Evolutionary conservation across 2,797 vertebrate genomes (phyloP).

Genomic region (Echeneis naucrates): DNA sequence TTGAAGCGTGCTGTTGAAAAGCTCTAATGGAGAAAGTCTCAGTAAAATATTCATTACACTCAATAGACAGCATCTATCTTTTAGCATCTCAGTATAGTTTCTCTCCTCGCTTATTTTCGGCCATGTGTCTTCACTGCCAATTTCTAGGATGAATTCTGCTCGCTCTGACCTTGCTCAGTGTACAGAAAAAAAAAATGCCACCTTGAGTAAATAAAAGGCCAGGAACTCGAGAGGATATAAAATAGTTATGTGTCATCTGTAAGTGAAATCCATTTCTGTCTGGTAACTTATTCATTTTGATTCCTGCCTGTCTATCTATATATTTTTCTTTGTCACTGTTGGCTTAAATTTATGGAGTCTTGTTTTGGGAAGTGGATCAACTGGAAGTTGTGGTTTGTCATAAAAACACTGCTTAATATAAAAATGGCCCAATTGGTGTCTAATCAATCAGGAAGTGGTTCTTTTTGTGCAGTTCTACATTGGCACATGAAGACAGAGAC

Average conservation of each 20-base stretch:
- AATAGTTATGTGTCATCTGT: constrained; percentile 83
- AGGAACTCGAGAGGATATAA: constrained; percentile 72
- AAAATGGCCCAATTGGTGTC: constrained; percentile 25
- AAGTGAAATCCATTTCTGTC: constrained; percentile 78
- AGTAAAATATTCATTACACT: constrained; percentile 86
- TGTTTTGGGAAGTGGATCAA: constrained; percentile 42
- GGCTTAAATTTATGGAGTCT: constrained; percentile 36
- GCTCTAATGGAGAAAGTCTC: constrained; percentile 84
- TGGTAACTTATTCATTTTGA: constrained; percentile 82
- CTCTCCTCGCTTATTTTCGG: constrained; percentile 51
- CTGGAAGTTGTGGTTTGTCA: constrained; percentile 24
- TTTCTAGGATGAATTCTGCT: constrained; percentile 64
- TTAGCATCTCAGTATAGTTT: constrained; percentile 75
- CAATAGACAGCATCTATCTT: constrained; percentile 87
- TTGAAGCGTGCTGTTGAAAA: constrained; percentile 71
- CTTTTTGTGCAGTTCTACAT: constrained; percentile 26
- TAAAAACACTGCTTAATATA: constrained; percentile 11
- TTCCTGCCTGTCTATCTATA: constrained; percentile 52
- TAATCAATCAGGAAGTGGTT: constrained; percentile 29
- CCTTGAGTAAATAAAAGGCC: constrained; percentile 80
- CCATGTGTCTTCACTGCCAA: constrained; percentile 57
- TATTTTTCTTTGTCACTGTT: constrained; percentile 35
- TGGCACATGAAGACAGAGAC: constrained; percentile 22
- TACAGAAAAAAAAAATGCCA: constrained; percentile 58
- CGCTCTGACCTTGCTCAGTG: constrained; percentile 70